These are phyloP conservation scores for Drosophila grimshawi DNA, from an alignment of 1,140 invertebrate species.

Conservation along the genomic window DNA sequence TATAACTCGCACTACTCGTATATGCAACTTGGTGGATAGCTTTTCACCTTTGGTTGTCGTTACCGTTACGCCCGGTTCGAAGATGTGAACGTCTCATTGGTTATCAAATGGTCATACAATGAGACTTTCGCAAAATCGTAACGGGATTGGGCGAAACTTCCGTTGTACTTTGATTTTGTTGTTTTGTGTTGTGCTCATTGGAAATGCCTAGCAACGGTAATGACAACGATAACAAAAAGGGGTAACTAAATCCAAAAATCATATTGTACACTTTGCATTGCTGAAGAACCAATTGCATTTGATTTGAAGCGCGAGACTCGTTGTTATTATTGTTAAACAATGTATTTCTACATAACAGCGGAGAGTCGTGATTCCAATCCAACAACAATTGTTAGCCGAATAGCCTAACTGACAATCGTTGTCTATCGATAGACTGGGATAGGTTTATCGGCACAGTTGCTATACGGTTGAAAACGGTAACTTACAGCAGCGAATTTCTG, in stretches of 20 bases:
- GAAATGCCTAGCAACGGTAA: too few species aligned
- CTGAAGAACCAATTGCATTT: not conserved
- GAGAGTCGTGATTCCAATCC: conserved; percentile 54
- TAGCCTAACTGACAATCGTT: too few species aligned
- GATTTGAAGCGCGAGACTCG: not conserved
- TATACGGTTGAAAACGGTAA: conserved; percentile 19
- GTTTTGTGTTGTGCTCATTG: too few species aligned
- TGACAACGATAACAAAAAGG: too few species aligned
- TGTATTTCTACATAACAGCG: conserved; percentile 22
- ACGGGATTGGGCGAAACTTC: conserved; percentile 4
- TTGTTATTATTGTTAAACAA: not conserved
- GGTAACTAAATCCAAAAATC: too few species aligned
- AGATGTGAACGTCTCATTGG: conserved; percentile 70
- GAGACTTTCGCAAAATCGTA: conserved; percentile 56
- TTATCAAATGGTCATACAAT: conserved; percentile 33
- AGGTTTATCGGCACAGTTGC: not conserved
- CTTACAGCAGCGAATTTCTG: conserved; percentile 47
- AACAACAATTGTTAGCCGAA: conserved; percentile 18
- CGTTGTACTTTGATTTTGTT: too few species aligned
- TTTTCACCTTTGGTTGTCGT: not conserved
- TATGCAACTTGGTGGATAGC: not conserved
- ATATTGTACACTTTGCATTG: too few species aligned
- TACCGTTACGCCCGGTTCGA: conserved; percentile 39
- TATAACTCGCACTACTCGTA: too few species aligned
- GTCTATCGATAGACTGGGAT: not conserved